phyloP scores from a whole-genome alignment of 2,113 vertebrate genomes.

The Acanthisitta chloris region DNA sequence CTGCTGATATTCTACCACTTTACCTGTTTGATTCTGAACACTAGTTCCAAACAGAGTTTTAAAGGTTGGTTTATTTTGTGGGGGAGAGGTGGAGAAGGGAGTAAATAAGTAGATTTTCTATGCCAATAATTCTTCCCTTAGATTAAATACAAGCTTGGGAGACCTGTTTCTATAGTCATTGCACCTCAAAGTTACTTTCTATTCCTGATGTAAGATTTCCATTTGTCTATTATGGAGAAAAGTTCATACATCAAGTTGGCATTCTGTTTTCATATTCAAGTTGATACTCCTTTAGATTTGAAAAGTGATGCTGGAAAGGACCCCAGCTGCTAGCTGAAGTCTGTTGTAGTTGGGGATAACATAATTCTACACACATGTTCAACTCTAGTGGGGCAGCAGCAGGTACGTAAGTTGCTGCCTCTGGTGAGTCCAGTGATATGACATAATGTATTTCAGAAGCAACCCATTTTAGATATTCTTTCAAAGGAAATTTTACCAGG shows the following conservation, averaged over 20 bases:
- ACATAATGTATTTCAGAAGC: background rate
- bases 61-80: background rate
- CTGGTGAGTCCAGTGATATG: background rate
- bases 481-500: background rate
- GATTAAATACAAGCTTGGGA: background rate
- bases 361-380: background rate
- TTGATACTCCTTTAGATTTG: background rate
- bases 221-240: background rate
- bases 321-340: background rate
- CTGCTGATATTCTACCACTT: background rate
- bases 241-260: background rate
- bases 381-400: background rate
- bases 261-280: background rate
- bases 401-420: background rate
- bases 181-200: background rate
- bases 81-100: background rate
- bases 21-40: background rate
- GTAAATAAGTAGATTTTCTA: background rate
- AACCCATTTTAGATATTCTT: background rate
- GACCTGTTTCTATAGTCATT: background rate
- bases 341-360: background rate
- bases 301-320: background rate
- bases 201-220: background rate
- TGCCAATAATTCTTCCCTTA: background rate
- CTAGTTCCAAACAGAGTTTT: background rate